A percentile compares a stretch with the other conserved stretches of the same genome.
Evolutionary conservation across 2,888 invertebrate species (phyloP).

Genomic region (Melanotus villosus): DNA sequence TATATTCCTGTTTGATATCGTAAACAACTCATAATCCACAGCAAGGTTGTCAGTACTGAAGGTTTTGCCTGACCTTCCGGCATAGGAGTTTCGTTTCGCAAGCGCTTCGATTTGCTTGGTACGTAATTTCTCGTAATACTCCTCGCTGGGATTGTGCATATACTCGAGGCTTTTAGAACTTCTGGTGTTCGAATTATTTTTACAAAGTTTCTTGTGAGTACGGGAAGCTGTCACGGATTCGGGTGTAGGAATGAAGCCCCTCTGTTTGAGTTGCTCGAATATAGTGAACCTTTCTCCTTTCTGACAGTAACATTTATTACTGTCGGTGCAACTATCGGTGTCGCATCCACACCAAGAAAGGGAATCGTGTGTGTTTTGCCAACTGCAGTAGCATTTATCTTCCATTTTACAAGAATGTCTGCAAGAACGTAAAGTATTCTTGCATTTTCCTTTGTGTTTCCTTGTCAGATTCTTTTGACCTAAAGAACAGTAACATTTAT

Average conservation of each 20-base stretch:
- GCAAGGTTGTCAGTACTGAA: slow-evolving; percentile 77
- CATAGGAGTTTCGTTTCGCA: slow-evolving; percentile 53
- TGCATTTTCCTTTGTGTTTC: slow-evolving; percentile 49
- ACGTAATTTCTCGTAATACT: slow-evolving; percentile 69
- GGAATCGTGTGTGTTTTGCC: slow-evolving; percentile 64
- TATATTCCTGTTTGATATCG: slow-evolving; percentile 70
- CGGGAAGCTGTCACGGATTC: slow-evolving; percentile 51
- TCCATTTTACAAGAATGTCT: slow-evolving; percentile 69
- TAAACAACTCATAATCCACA: slow-evolving; percentile 82
- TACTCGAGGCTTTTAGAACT: slow-evolving; percentile 71
- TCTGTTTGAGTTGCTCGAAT: slow-evolving; percentile 70
- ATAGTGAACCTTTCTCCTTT: slow-evolving; percentile 63
- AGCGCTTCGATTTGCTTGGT: slow-evolving; percentile 65
- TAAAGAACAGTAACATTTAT: slow-evolving; percentile 89
- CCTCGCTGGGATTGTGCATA: slow-evolving; percentile 70
- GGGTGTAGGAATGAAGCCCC: slow-evolving; percentile 68
- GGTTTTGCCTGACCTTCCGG: slow-evolving; percentile 35
- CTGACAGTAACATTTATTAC: slow-evolving; percentile 90
- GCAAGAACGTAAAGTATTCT: slow-evolving; percentile 60
- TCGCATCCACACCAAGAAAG: slow-evolving; percentile 82
- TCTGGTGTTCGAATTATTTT: slow-evolving; percentile 64
- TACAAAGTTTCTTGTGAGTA: slow-evolving; percentile 61
- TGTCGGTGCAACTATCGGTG: slow-evolving; percentile 89
- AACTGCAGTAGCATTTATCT: slow-evolving; percentile 77
- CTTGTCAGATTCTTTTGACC: slow-evolving; percentile 70